A percentile compares a stretch with the other conserved stretches of the same genome.
phyloP scores from a whole-genome alignment of 2,797 vertebrate species.

The Anguilla obscura region DNA sequence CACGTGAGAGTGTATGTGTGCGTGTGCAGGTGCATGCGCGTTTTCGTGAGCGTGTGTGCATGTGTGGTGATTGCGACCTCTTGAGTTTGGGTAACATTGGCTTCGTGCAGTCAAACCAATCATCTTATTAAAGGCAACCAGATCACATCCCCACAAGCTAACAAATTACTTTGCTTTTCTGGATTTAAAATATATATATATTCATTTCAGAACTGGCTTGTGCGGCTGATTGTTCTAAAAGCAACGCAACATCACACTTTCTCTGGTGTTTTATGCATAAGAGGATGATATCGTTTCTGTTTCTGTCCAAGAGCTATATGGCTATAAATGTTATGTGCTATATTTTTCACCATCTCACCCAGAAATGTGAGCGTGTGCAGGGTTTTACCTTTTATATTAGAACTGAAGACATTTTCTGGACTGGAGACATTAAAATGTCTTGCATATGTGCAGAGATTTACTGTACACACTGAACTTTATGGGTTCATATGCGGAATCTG shows the following conservation, averaged over 20 bases:
- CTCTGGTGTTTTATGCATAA: neutral
- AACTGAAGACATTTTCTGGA: neutral
- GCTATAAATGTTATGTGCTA: neutral
- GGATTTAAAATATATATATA: neutral
- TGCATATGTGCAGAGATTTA: neutral
- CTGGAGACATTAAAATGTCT: neutral
- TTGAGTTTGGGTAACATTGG: neutral
- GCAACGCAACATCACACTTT: neutral
- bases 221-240: neutral
- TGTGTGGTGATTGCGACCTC: conserved; percentile 17
- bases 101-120: neutral
- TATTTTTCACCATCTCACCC: neutral
- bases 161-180: neutral
- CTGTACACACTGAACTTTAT: neutral
- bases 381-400: neutral
- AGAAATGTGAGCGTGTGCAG: conserved; percentile 6
- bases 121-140: neutral
- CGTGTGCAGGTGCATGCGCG: conserved; percentile 31
- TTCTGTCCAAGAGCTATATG: neutral
- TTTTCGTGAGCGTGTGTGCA: conserved; percentile 14
- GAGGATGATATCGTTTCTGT: neutral
- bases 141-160: neutral
- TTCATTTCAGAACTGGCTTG: neutral
- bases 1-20: neutral
- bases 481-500: neutral